phyloP scores from a whole-genome alignment of 2,797 vertebrate species.

The Trematomus bernacchii region DNA sequence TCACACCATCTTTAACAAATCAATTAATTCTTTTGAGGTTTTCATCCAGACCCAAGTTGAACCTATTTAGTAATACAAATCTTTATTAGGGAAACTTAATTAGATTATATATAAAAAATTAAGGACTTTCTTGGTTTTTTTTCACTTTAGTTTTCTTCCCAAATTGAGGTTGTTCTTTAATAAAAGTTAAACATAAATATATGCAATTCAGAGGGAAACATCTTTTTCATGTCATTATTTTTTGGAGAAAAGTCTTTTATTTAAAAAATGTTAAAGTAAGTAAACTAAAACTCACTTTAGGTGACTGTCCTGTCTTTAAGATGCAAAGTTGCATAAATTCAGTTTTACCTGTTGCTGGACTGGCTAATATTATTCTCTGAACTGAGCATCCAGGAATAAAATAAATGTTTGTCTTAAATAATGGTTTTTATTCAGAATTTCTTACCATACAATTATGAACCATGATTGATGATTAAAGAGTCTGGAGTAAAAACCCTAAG shows the following conservation, averaged over 20 bases:
- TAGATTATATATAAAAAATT: background rate
- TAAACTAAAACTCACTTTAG: background rate
- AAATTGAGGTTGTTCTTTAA: background rate
- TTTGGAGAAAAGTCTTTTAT: background rate
- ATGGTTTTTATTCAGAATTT: no score
- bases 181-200: background rate
- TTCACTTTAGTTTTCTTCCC: background rate
- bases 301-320: background rate
- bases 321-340: background rate
- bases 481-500: background rate
- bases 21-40: background rate
- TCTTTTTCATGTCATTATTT: background rate
- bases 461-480: no score
- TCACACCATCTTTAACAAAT: background rate
- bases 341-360: constrained; percentile 55
- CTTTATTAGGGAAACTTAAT: background rate
- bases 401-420: background rate
- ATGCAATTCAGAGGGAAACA: background rate
- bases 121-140: background rate
- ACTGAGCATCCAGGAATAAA: constrained; percentile 4
- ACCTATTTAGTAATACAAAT: background rate
- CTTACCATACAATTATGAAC: no score
- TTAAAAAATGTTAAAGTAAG: background rate
- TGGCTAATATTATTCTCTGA: background rate
- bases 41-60: background rate